Percentiles rank a stretch among this genome's conserved stretches.
These are phyloP conservation scores for Crypturellus tataupa DNA, from an alignment of 2,797 vertebrate species.

Conservation along the genomic window DNA sequence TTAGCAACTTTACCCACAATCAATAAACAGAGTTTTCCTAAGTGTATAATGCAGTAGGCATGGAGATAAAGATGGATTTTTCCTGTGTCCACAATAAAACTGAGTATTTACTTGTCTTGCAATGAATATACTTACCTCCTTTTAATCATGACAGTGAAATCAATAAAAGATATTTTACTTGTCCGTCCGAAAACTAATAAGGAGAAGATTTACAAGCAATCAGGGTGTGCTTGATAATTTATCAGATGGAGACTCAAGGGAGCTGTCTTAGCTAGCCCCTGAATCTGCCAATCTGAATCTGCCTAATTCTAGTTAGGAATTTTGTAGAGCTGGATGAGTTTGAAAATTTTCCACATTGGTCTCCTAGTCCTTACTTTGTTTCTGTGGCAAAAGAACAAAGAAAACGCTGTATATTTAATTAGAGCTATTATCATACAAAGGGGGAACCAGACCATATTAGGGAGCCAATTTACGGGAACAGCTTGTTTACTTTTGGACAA, in stretches of 20 bases:
- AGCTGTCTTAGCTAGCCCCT: not conserved
- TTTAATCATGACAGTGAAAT: constrained; percentile 30
- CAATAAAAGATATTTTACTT: constrained; percentile 34
- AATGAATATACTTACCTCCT: constrained; percentile 16
- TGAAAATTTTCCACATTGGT: not conserved
- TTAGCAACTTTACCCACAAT: constrained; percentile 29
- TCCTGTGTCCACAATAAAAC: not conserved
- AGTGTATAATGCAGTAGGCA: not conserved
- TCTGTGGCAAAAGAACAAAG: not conserved
- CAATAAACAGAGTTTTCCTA: not conserved
- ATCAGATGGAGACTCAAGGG: not conserved
- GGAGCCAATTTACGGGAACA: constrained; percentile 52
- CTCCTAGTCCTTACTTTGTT: not conserved
- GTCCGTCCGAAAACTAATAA: constrained; percentile 8
- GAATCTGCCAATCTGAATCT: not conserved
- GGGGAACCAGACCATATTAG: not conserved
- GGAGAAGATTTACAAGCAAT: constrained; percentile 9
- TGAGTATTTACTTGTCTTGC: constrained; percentile 10
- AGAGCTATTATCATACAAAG: not conserved
- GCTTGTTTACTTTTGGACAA: constrained; percentile 24
- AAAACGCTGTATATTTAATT: not conserved
- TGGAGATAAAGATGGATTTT: constrained; percentile 47
- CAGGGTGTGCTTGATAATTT: not conserved
- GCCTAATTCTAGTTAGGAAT: not conserved
- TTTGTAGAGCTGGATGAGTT: not conserved